These are phyloP conservation scores for Priapulus caudatus DNA, from an alignment of 2,888 invertebrate genomes.

Conservation along the genomic window DNA sequence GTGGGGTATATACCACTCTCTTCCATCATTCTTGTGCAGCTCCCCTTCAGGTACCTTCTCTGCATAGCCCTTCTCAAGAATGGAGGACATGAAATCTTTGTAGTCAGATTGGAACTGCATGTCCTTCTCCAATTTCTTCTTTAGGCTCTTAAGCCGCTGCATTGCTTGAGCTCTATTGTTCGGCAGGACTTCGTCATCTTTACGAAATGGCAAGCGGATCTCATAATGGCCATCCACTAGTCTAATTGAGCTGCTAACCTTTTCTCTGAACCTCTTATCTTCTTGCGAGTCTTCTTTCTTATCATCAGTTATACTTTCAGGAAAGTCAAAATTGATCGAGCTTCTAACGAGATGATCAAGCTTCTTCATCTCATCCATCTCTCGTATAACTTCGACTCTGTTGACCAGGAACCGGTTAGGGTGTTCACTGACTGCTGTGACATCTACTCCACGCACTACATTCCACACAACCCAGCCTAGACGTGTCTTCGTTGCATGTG, in stretches of 20 bases:
- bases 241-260: constrained; percentile 8
- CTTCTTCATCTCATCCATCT: constrained; percentile 8
- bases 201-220: constrained; percentile 13
- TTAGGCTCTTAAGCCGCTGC: constrained; percentile 7
- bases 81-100: constrained; percentile 8
- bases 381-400: constrained; percentile 1
- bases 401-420: too few species aligned
- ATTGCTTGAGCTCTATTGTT: background rate
- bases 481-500: constrained; percentile 12
- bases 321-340: constrained; percentile 16
- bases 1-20: constrained; percentile 21
- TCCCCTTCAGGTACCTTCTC: constrained; percentile 12
- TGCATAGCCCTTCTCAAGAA: constrained; percentile 14
- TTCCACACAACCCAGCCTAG: constrained; percentile 15
- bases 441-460: too few species aligned
- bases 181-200: constrained; percentile 11
- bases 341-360: constrained; percentile 13
- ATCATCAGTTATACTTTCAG: constrained; percentile 15
- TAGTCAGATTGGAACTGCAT: constrained; percentile 13
- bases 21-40: background rate
- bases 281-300: constrained; percentile 12
- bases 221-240: constrained; percentile 13
- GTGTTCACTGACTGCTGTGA: too few species aligned
- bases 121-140: constrained; percentile 11
- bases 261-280: constrained; percentile 15